These are phyloP conservation scores for Cacoxenus indagator DNA, from an alignment of 2,888 invertebrate genomes.

Conservation along the genomic window DNA sequence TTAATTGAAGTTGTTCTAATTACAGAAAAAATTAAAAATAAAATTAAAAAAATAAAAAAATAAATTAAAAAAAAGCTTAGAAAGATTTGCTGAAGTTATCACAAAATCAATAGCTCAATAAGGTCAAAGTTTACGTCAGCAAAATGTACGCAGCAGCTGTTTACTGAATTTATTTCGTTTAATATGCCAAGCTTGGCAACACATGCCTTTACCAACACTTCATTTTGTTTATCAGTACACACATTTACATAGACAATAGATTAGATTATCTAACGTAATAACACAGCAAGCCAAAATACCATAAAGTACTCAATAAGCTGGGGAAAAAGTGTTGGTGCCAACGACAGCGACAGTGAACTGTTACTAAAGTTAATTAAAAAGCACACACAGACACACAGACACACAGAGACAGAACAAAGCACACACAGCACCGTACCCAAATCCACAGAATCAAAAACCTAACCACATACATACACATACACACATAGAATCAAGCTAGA, in stretches of 20 bases:
- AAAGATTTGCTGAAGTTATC: too few relatives aligned
- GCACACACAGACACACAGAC: constrained; percentile 59
- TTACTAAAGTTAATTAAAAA: constrained; percentile 64
- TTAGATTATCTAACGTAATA: constrained; percentile 48
- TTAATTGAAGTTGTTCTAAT: too few relatives aligned
- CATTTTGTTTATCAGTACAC: too few relatives aligned
- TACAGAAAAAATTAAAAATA: too few relatives aligned
- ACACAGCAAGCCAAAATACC: neutral
- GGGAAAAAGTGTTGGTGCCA: neutral
- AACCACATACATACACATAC: constrained; percentile 22
- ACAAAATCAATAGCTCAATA: too few relatives aligned
- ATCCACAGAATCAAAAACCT: neutral
- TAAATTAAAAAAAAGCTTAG: too few relatives aligned
- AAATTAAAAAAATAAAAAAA: too few relatives aligned
- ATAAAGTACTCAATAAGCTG: constrained; percentile 9
- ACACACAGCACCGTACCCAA: neutral
- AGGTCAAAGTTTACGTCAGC: too few relatives aligned
- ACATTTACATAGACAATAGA: constrained; percentile 36
- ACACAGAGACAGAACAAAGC: too few relatives aligned
- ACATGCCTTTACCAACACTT: neutral
- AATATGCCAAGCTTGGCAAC: neutral
- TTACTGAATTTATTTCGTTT: too few relatives aligned
- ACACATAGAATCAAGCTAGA: constrained; percentile 22
- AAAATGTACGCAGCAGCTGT: too few relatives aligned
- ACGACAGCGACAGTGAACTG: constrained; percentile 51